Evolutionary conservation across 2,888 invertebrate genomes (phyloP).

Genomic region (Cephonodes hylas): DNA sequence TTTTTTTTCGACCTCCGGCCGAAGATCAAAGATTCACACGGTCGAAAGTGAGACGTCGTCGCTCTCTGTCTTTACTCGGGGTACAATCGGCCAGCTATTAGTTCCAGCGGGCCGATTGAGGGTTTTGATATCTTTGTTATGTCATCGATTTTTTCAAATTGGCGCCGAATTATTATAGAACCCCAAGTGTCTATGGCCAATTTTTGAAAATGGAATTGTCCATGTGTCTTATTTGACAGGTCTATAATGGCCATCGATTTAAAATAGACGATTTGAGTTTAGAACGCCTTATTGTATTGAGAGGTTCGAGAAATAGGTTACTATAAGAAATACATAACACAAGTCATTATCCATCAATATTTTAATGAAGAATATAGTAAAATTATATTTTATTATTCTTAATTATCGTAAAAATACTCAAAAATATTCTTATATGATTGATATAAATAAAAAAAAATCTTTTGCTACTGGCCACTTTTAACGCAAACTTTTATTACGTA

Average conservation of each 20-base stretch:
- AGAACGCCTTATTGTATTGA: not conserved
- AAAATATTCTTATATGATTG: no score
- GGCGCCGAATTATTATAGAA: slow-evolving; percentile 29
- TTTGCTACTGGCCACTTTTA: no score
- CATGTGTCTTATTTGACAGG: not conserved
- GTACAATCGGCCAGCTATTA: slow-evolving; percentile 47
- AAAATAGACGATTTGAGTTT: not conserved
- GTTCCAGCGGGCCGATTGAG: slow-evolving; percentile 51
- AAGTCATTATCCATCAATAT: no score
- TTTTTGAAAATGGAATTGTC: not conserved
- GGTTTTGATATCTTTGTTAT: slow-evolving; percentile 50
- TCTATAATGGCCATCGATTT: not conserved
- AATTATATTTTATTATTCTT: no score
- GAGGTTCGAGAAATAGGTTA: no score
- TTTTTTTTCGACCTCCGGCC: slow-evolving; percentile 32
- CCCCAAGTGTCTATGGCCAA: not conserved
- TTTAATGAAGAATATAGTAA: no score
- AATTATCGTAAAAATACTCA: no score
- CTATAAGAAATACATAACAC: no score
- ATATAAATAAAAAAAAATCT: no score
- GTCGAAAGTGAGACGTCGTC: slow-evolving; percentile 56
- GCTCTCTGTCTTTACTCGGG: slow-evolving; percentile 44
- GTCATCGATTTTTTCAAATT: slow-evolving; percentile 31
- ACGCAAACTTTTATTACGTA: no score
- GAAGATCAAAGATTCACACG: slow-evolving; percentile 61